phyloP scores from a whole-genome alignment of 2,113 vertebrate genomes.

The Balaenoptera acutorostrata region DNA sequence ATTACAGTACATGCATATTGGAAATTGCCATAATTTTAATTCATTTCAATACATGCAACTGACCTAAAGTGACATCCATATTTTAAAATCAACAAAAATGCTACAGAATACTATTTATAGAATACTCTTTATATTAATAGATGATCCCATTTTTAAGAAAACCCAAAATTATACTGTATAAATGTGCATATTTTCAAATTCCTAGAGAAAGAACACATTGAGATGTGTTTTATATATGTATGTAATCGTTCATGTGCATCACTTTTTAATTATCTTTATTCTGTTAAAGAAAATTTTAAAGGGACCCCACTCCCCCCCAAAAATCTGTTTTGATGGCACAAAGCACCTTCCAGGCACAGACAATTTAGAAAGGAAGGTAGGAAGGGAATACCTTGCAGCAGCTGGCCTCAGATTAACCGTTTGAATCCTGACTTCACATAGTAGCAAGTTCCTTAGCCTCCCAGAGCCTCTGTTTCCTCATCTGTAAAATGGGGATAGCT shows the following conservation, averaged over 20 bases:
- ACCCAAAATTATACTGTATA: background rate
- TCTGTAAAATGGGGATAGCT: background rate
- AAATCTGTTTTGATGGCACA: background rate
- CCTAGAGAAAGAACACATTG: background rate
- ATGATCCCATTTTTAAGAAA: background rate
- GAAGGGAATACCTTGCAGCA: background rate
- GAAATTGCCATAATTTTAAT: background rate
- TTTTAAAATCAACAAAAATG: conserved; percentile 1
- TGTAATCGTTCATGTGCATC: background rate
- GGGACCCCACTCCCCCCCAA: rapidly evolving
- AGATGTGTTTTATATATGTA: background rate
- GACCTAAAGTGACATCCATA: background rate
- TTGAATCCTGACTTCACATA: background rate
- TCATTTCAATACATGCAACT: background rate
- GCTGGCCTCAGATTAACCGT: background rate
- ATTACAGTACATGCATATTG: background rate
- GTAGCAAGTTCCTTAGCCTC: background rate
- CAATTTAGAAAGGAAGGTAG: background rate
- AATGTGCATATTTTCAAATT: background rate
- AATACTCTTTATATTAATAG: background rate
- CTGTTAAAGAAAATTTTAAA: background rate
- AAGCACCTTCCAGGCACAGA: background rate
- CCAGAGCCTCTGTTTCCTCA: background rate
- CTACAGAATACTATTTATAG: background rate
- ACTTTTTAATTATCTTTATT: background rate